Base-by-base conservation (phyloP, 1,140 invertebrate species). In the Megalonaias nervosa region DNA sequence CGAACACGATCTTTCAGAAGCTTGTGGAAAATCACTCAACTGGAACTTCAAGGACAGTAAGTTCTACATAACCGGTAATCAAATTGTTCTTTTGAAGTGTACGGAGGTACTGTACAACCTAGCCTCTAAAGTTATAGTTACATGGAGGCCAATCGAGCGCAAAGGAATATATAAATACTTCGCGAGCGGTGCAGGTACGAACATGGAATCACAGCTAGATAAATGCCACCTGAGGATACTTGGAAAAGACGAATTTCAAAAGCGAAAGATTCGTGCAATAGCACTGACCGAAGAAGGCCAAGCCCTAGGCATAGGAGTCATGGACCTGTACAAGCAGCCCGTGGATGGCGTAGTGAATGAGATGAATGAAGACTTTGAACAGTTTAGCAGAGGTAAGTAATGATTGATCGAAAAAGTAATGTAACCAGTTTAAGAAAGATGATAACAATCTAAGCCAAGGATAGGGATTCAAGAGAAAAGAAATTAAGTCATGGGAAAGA, bases 271-370 rank as follows among this genome's bases (percentile, higher is more conserved):
- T 21, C 56, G 68, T 67, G 67, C 65, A 31, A 59, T 67, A 38
- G 66, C 60, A n/a, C 15, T 48, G 21, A 55, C 68, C 5, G 55
- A 74, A 59, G 31, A 65, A 17, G 73, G 73, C 16, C 73, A 74
- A 58, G 65, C 23, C 2, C 16, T 74, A 16, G 55, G 57, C 19
- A 26, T 21, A 21, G 73, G 26, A 5, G 26, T 57, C 0, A 13
- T 74, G 11, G 38, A 14, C 13, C 16, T 58, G 14, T 57, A 57
- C 12, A 67, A 48, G 1, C 23, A 57, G 16, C 57, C n/a, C n/a
- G 83, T 81, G 21, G 83, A 82, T 58, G 83, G 66, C 16, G 75
- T 84, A n/a, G 83, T 84, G 3, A 82, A 81, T 79, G 81, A 77
- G 23, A 77, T 81, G 23, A 82, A 84, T 75, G 21, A 55, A 26